Conservation (phyloP, 2,797 vertebrate genomes). For the Rhinoraja longicauda region DNA sequence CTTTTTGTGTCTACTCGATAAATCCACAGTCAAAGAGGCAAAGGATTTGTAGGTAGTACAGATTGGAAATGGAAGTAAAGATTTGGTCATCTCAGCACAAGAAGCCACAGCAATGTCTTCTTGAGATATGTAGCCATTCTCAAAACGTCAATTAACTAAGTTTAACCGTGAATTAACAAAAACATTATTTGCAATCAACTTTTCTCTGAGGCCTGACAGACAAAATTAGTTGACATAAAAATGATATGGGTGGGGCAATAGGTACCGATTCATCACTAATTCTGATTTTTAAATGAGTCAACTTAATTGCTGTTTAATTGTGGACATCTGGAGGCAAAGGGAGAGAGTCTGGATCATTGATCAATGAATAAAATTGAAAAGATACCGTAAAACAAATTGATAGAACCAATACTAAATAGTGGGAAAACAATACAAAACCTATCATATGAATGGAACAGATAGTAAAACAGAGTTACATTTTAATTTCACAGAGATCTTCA, state of each 20-base stretch:
- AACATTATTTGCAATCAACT: background rate
- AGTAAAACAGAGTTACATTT: too few relatives aligned
- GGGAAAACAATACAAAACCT: background rate
- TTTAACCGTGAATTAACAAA: background rate
- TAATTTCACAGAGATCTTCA: too few relatives aligned
- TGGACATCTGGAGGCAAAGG: background rate
- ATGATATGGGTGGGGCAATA: background rate
- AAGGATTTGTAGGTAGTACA: background rate
- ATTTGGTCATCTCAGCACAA: background rate
- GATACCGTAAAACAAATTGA: background rate
- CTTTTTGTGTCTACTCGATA: background rate
- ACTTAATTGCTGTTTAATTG: background rate
- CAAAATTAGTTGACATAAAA: background rate
- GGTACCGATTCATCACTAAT: background rate
- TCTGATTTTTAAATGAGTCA: background rate
- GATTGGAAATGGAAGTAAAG: background rate
- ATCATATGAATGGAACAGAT: background rate
- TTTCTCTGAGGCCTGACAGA: background rate
- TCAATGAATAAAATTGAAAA: background rate
- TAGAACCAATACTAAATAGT: background rate
- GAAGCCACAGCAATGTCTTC: background rate
- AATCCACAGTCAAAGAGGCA: background rate
- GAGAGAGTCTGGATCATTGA: background rate
- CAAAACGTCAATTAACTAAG: background rate
- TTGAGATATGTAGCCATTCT: background rate